Evolutionary conservation across 2,888 invertebrate species (phyloP), one percentile per base, ranked within the genome.

Genomic region (Acleris emargana): DNA sequence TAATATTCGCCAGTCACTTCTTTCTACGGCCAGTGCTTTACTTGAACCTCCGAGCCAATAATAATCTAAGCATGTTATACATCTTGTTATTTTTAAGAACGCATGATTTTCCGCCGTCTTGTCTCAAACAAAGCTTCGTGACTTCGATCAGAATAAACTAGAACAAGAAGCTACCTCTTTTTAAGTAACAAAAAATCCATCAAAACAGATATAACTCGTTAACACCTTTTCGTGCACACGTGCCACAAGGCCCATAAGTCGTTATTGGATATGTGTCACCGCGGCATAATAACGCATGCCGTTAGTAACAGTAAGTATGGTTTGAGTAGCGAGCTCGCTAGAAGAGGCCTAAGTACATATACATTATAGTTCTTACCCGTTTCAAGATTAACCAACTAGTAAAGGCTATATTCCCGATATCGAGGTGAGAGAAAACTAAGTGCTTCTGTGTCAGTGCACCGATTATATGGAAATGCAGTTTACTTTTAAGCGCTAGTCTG

Each of bases 221-320:
- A 62, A 47, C 43, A 61, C 57, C 45, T 57, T 62, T 62, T 57
- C 55, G 57, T 57, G 18, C 28, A 51, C 57, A 13, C 50, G 51
- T 60, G 47, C 58, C 17, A 58, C 58, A 58, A 18, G 57, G 67
- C 20, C 58, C 17, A 58, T 63, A 58, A 18, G 57, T 68, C 20
- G 62, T 58, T 55, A 49, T 62, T 38, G 50, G 43, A 59, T 58
- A 61, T 79, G 80, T 87, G 83, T 83, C 86, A 85, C 83, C 79
- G 79, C 72, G 71, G 79, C 75, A 84, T 86, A 86, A 85, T 85
- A 82, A 81, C 78, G 63, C 72, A 77, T 83, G 76, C 90, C 89
- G 89, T 90, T 90, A 89, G 69, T 83, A 63, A 58, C 68, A 68
- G 72, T 69, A 68, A 53, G 61, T 32, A 69, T 60, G 58, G 45